Conservation (phyloP, 2,888 invertebrate genomes). For the Eretmocerus hayati region DNA sequence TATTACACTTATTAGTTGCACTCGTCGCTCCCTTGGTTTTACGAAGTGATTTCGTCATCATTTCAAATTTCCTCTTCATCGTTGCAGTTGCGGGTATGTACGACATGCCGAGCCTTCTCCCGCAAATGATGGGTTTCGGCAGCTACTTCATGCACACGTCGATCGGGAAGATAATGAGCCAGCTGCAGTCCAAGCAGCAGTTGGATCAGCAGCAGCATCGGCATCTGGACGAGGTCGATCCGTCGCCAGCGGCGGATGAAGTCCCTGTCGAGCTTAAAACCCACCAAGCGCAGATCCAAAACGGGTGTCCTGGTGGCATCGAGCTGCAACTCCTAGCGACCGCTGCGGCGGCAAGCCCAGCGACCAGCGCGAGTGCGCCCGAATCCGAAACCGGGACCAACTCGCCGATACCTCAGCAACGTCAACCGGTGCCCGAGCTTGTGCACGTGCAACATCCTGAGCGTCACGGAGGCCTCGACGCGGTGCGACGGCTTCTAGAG, state of each 20-base stretch:
- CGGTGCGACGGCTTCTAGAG: slow-evolving; percentile 65
- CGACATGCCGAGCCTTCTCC: slow-evolving; percentile 41
- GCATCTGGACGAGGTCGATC: not conserved
- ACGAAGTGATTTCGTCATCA: no score
- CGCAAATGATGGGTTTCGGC: slow-evolving; percentile 40
- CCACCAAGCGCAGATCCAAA: slow-evolving; percentile 1
- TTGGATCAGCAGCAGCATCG: slow-evolving; percentile 1
- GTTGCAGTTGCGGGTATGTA: slow-evolving; percentile 28
- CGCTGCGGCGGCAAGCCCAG: slow-evolving; percentile 39
- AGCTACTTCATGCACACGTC: slow-evolving; percentile 45
- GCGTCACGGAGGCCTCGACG: slow-evolving; percentile 53
- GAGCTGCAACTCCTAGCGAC: slow-evolving; percentile 34
- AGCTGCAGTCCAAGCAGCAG: slow-evolving; percentile 47
- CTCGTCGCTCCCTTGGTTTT: no score
- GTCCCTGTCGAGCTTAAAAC: no score
- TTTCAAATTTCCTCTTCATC: no score
- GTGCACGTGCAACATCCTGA: slow-evolving; percentile 26
- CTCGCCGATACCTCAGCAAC: slow-evolving; percentile 45
- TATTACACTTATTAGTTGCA: no score
- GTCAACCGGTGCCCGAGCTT: slow-evolving; percentile 29
- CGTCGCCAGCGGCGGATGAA: no score
- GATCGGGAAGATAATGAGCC: slow-evolving; percentile 61
- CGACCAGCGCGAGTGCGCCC: slow-evolving; percentile 48
- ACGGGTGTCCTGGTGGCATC: slow-evolving; percentile 49
- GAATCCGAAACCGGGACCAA: slow-evolving; percentile 54